Conservation (phyloP, 1,140 invertebrate genomes). For the Apocrypta bakeri region DNA sequence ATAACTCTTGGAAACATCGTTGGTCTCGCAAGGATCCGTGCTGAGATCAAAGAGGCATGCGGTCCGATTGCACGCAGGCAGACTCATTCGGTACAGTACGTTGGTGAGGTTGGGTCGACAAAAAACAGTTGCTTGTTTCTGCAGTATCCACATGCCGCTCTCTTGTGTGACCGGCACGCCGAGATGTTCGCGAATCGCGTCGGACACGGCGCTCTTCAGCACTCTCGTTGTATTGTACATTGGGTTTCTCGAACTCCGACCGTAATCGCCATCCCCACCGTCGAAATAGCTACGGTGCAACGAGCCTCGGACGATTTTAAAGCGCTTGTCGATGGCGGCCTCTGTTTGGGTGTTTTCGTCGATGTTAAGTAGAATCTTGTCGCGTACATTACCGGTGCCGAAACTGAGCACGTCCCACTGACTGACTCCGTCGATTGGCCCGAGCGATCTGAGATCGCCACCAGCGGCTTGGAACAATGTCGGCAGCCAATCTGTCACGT, state of each 20-base stretch:
- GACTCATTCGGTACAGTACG: conserved; percentile 55
- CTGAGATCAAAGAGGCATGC: conserved; percentile 81
- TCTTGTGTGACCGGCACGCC: conserved; percentile 69
- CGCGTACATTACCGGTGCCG: conserved; percentile 60
- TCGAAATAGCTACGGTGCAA: conserved; percentile 66
- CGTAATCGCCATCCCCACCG: conserved; percentile 63
- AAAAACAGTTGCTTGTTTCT: conserved; percentile 67
- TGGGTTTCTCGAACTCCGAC: conserved; percentile 57
- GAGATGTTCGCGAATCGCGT: conserved; percentile 65
- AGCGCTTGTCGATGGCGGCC: conserved; percentile 68
- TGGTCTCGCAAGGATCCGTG: conserved; percentile 81
- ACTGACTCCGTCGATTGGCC: conserved; percentile 77
- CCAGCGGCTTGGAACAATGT: conserved; percentile 78
- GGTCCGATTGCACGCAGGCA: conserved; percentile 67
- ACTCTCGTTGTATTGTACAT: conserved; percentile 63
- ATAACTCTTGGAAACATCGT: conserved; percentile 75
- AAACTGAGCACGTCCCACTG: conserved; percentile 75
- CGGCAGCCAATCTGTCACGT: conserved; percentile 84
- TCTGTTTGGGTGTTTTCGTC: conserved; percentile 72
- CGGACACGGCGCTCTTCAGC: conserved; percentile 63
- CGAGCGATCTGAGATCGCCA: conserved; percentile 70
- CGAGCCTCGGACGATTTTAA: conserved; percentile 72
- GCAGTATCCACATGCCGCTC: conserved; percentile 64
- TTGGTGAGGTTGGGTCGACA: conserved; percentile 61
- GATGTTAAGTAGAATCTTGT: conserved; percentile 72